Conservation (phyloP, 1,140 invertebrate species). For the Asbolus verrucosus region DNA sequence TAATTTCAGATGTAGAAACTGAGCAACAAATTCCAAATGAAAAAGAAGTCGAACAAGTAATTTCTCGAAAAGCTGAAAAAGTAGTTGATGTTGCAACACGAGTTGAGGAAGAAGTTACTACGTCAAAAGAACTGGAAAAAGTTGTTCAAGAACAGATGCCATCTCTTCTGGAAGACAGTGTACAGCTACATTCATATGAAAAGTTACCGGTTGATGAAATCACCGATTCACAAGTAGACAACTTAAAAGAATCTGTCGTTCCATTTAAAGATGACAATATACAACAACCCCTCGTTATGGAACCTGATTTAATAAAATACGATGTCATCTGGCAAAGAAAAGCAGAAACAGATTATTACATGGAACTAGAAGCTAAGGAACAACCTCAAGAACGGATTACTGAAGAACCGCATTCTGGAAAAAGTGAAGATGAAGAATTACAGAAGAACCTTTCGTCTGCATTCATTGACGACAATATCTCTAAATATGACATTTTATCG, state of each 20-base stretch:
- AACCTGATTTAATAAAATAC: constrained; percentile 21
- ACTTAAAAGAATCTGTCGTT: too few relatives aligned
- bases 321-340: background rate
- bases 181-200: too few relatives aligned
- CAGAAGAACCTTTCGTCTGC: constrained; percentile 6
- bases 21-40: too few relatives aligned
- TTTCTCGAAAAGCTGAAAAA: background rate
- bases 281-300: background rate
- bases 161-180: too few relatives aligned
- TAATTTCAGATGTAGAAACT: constrained; percentile 12
- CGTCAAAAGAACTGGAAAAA: too few relatives aligned
- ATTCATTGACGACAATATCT: constrained; percentile 1
- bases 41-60: background rate
- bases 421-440: background rate
- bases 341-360: constrained; percentile 23
- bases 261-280: too few relatives aligned
- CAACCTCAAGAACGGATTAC: background rate
- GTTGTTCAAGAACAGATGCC: too few relatives aligned
- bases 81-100: too few relatives aligned
- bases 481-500: constrained; percentile 14
- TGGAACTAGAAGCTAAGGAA: background rate
- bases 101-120: too few relatives aligned
- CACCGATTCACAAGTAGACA: too few relatives aligned
- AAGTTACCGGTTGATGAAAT: too few relatives aligned
- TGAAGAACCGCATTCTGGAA: too few relatives aligned